These are phyloP conservation scores for Chelonus insularis DNA, from an alignment of 1,140 invertebrate genomes.

Conservation along the genomic window DNA sequence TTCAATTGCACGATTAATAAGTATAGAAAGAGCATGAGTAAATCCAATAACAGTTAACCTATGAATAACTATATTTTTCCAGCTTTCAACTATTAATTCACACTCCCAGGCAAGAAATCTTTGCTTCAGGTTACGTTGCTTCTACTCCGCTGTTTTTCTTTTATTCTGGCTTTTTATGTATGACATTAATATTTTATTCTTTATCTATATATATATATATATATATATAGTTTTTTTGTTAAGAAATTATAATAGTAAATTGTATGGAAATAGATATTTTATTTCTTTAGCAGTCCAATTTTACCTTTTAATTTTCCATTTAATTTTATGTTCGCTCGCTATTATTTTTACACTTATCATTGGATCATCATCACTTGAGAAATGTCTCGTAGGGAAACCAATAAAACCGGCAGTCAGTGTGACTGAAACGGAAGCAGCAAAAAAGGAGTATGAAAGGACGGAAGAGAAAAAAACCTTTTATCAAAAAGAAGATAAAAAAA, in stretches of 20 bases:
- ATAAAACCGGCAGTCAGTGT: slow-evolving; percentile 60
- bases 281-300: slow-evolving; percentile 16
- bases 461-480: slow-evolving; percentile 37
- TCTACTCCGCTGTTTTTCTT: slow-evolving; percentile 34
- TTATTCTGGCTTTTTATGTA: slow-evolving; percentile 40
- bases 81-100: slow-evolving; percentile 45
- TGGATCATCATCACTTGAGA: slow-evolving; percentile 34
- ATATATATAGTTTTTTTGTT: too few species aligned
- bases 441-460: slow-evolving; percentile 35
- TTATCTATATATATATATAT: too few species aligned
- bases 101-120: slow-evolving; percentile 30
- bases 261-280: too few species aligned
- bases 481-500: slow-evolving; percentile 16
- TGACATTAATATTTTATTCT: slow-evolving; percentile 2
- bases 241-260: too few species aligned
- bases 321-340: background rate
- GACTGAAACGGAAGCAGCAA: slow-evolving; percentile 23
- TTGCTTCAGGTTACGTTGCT: slow-evolving; percentile 43
- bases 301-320: slow-evolving; percentile 8
- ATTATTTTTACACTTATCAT: slow-evolving; percentile 7
- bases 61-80: slow-evolving; percentile 43
- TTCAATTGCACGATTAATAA: too few species aligned
- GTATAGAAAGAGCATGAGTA: too few species aligned
- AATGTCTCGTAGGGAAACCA: slow-evolving; percentile 47
- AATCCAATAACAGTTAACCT: slow-evolving; percentile 24